phyloP scores from a whole-genome alignment of 1,140 invertebrate genomes.

The Mamestra configurata region DNA sequence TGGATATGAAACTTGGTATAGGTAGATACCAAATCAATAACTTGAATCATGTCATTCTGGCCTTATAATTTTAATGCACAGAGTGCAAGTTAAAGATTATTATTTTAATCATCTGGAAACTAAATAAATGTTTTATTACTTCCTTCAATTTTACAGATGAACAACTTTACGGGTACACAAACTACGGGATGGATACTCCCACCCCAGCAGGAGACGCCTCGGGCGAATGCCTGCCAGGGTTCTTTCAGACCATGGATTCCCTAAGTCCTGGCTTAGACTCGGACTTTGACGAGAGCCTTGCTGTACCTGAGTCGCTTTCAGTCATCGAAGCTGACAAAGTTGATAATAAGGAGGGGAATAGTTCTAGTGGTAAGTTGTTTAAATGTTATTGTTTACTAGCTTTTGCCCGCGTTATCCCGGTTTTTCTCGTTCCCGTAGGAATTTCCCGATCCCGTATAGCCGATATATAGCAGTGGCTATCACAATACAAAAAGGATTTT shows the following conservation, averaged over 20 bases:
- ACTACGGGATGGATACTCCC: slow-evolving; percentile 82
- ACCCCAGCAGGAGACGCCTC: slow-evolving; percentile 69
- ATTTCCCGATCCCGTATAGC: too few species aligned
- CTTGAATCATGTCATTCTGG: too few species aligned
- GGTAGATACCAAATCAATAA: too few species aligned
- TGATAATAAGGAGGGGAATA: slow-evolving; percentile 71
- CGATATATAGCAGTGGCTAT: too few species aligned
- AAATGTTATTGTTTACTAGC: background rate
- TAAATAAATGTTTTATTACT: background rate
- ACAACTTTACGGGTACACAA: slow-evolving; percentile 82
- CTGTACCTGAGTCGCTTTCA: slow-evolving; percentile 83
- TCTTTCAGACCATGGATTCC: slow-evolving; percentile 79
- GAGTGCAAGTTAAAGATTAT: too few species aligned
- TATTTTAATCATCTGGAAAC: background rate
- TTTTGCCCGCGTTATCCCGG: too few species aligned
- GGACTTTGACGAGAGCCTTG: slow-evolving; percentile 85
- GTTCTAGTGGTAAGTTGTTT: slow-evolving; percentile 65
- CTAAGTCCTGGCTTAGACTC: slow-evolving; percentile 76
- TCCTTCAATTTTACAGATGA: slow-evolving; percentile 72
- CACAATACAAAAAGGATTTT: too few species aligned
- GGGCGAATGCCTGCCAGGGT: slow-evolving; percentile 77
- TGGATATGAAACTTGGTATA: too few species aligned
- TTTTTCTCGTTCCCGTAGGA: too few species aligned
- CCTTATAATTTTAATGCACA: too few species aligned
- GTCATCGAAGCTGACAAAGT: slow-evolving; percentile 77